These are phyloP conservation scores for Hippasteria phrygiana DNA, from an alignment of 53 echinoderm and acorn worm genomes.

Conservation along the genomic window DNA sequence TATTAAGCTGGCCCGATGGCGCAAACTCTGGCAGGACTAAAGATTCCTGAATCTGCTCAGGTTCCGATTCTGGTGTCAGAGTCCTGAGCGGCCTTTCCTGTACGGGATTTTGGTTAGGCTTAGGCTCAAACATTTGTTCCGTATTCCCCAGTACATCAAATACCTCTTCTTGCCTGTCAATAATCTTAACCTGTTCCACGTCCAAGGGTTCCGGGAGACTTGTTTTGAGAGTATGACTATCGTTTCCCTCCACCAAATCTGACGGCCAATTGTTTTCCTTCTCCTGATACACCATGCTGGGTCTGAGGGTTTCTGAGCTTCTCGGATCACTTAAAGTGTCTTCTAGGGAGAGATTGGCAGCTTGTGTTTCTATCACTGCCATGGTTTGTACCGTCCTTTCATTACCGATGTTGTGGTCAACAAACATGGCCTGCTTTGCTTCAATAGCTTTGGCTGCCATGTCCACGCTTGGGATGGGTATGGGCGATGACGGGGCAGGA, in stretches of 20 bases:
- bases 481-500: conserved; percentile 17
- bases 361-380: conserved; percentile 30
- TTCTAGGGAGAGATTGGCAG: background rate
- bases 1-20: conserved; percentile 22
- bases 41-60: conserved; percentile 1
- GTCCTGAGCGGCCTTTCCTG: conserved; percentile 11
- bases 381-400: conserved; percentile 17
- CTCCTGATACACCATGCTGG: background rate
- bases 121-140: background rate
- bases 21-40: conserved; percentile 20
- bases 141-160: background rate
- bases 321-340: background rate
- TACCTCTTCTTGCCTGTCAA: background rate
- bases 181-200: background rate
- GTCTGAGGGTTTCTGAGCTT: conserved; percentile 24
- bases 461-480: conserved; percentile 54
- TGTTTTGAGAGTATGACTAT: background rate
- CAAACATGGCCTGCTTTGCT: conserved; percentile 12
- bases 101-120: background rate
- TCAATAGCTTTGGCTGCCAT: conserved; percentile 33
- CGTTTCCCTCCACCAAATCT: background rate
- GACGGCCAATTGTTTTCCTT: conserved; percentile 6
- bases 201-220: background rate
- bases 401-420: background rate
- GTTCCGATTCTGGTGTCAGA: background rate